A percentile compares a stretch with the other conserved stretches of the same genome.
These are phyloP conservation scores for Macaria liturata DNA, from an alignment of 2,888 invertebrate genomes.

Conservation along the genomic window DNA sequence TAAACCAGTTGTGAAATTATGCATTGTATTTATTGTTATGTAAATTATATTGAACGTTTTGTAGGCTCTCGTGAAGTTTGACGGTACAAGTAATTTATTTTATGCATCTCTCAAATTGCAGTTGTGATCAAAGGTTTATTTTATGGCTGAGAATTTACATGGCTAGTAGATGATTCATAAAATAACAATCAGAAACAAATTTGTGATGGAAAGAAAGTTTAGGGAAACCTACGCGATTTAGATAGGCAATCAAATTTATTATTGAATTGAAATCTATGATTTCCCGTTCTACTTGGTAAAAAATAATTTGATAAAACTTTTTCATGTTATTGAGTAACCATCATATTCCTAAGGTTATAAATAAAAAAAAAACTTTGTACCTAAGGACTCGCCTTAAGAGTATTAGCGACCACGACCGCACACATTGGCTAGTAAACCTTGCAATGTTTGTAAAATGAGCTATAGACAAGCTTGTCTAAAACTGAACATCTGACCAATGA, in stretches of 20 bases:
- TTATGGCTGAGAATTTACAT: conserved; percentile 24
- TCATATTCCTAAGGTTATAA: too few relatives aligned
- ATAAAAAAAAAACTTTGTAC: too few relatives aligned
- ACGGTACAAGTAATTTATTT: conserved; percentile 16
- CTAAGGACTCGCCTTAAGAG: background rate
- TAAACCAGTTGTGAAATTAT: conserved; percentile 39
- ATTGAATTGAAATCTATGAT: conserved; percentile 3
- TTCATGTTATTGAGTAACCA: too few relatives aligned
- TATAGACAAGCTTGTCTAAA: too few relatives aligned
- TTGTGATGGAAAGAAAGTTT: conserved; percentile 9
- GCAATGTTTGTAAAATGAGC: too few relatives aligned
- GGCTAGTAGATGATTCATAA: conserved; percentile 22
- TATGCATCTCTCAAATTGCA: conserved; percentile 30
- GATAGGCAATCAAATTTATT: conserved; percentile 1
- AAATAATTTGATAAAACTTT: too few relatives aligned
- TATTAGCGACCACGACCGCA: background rate
- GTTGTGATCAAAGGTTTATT: conserved; percentile 27
- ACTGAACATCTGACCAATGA: too few relatives aligned
- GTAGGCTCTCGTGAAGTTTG: conserved; percentile 19
- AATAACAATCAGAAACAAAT: conserved; percentile 21
- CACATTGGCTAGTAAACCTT: too few relatives aligned
- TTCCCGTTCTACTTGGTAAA: conserved; percentile 1
- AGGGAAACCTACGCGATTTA: conserved; percentile 17
- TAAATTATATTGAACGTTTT: conserved; percentile 33
- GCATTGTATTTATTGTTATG: conserved; percentile 36